A percentile compares a stretch with the other conserved stretches of the same genome.
These are phyloP conservation scores for Elephantulus edwardii DNA, from an alignment of 2,113 vertebrate species.

Conservation along the genomic window DNA sequence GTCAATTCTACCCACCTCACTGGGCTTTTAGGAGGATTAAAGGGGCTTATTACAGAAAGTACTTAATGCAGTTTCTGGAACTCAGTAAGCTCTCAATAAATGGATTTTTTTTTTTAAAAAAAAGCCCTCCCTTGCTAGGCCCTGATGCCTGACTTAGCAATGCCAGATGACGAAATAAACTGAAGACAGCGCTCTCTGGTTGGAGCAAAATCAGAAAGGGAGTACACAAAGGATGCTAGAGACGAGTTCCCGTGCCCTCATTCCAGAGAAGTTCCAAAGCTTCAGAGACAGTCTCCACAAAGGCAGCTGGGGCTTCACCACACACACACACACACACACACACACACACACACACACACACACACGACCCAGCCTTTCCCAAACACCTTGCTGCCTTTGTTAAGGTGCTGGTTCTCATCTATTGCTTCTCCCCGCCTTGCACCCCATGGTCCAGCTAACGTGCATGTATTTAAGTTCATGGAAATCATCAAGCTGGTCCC, in stretches of 20 bases:
- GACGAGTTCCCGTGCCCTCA: not conserved
- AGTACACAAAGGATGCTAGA: not conserved
- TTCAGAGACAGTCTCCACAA: not conserved
- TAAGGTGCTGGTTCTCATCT: not conserved
- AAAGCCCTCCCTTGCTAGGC: not conserved
- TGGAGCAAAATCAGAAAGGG: not conserved
- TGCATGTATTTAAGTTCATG: not conserved
- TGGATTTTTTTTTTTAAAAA: not conserved
- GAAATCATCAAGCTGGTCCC: not conserved
- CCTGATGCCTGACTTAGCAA: not conserved
- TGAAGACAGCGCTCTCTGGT: not conserved
- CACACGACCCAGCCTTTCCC: not conserved
- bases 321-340: too few relatives aligned
- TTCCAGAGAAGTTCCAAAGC: not conserved
- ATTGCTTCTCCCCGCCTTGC: not conserved
- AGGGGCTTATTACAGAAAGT: conserved; percentile 54
- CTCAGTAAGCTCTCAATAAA: conserved; percentile 45
- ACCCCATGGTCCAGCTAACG: not conserved
- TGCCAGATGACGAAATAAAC: not conserved
- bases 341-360: too few relatives aligned
- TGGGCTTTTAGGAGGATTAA: conserved; percentile 60
- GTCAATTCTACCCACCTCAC: not conserved
- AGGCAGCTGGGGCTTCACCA: not conserved
- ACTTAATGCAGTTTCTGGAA: conserved; percentile 47
- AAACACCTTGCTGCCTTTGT: not conserved